Base-by-base conservation (phyloP, 1,140 invertebrate genomes). In the Chymomyza costata region DNA sequence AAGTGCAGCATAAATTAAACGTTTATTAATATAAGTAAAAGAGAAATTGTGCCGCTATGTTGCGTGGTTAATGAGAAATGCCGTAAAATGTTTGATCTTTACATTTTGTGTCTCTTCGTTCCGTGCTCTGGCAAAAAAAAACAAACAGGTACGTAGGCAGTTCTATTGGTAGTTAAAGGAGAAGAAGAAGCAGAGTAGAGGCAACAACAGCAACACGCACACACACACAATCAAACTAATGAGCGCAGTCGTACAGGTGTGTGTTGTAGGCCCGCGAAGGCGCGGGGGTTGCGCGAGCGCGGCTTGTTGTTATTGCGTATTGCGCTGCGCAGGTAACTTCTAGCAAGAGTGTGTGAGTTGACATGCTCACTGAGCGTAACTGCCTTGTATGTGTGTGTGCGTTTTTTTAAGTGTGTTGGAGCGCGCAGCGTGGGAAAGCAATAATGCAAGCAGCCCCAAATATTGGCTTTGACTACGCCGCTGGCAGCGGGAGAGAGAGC, bases 321-420 rank as follows among this genome's bases (percentile, higher is more conserved):
- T n/a, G n/a, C 21, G 21, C 21, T 45, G 44, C 67, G 57, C 70
- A 71, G 66, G 71, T 78, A 74, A 74, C 64, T 74, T 67, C 32
- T 44, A 28, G 50, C 35, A 40, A 43, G 46, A 19, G 10, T 43
- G 34, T 32, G 51, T 30, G 40, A 43, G 50, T 5, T 16, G 65
- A 70, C 66, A 70, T 78, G 71, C 71, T 71, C 53, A 78, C 35
- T 51, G 62, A 78, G 71, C 71, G 71, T 63, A 76, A 70, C 71
- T 78, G 65, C 62, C 61, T 49, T 60, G 14, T 60, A 25, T 55
- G 25, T 15, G 28, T 32, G 52, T 55, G 52, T 65, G 63, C 68
- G 49, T 50, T 5, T 25, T n/a, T n/a, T 25, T 25, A 25, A 25
- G 21, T 25, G 8, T 25, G 21, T 25, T 25, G 21, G 21, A 25